Percentiles rank a stretch among this genome's conserved stretches.
These are phyloP conservation scores for Galerucella pusilla DNA, from an alignment of 2,888 invertebrate species.

Conservation along the genomic window DNA sequence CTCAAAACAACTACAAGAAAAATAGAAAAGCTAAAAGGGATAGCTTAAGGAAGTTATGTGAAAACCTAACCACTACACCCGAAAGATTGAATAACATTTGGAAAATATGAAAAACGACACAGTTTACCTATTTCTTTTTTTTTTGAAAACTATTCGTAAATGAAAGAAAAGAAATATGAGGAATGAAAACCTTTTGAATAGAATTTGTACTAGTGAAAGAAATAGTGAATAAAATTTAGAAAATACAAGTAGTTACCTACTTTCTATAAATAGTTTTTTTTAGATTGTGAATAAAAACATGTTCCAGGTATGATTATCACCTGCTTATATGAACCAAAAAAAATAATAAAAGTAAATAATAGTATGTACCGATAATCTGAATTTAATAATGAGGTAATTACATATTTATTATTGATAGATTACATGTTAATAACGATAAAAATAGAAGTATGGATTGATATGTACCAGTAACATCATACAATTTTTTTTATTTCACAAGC, in stretches of 20 bases:
- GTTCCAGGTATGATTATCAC: not conserved
- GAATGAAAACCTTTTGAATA: too few relatives aligned
- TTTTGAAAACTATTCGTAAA: too few relatives aligned
- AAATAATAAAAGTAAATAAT: not conserved
- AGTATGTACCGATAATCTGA: not conserved
- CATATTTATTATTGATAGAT: not conserved
- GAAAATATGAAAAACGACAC: too few relatives aligned
- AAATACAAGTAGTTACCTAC: not conserved
- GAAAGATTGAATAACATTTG: too few relatives aligned
- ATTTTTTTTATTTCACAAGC: not conserved
- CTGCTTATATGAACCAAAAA: not conserved
- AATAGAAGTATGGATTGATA: not conserved
- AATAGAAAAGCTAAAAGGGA: too few relatives aligned
- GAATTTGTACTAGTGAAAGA: too few relatives aligned
- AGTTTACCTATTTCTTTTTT: too few relatives aligned
- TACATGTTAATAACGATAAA: not conserved
- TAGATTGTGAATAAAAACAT: not conserved
- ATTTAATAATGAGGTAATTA: not conserved
- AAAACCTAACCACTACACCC: too few relatives aligned
- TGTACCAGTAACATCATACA: not conserved
- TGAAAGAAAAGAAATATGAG: too few relatives aligned
- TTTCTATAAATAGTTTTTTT: not conserved
- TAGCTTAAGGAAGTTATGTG: too few relatives aligned
- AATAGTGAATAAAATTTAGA: too few relatives aligned
- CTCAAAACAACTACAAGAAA: too few relatives aligned